phyloP scores from a whole-genome alignment of 2,888 invertebrate genomes.

The Hirtodrosophila duncani region DNA sequence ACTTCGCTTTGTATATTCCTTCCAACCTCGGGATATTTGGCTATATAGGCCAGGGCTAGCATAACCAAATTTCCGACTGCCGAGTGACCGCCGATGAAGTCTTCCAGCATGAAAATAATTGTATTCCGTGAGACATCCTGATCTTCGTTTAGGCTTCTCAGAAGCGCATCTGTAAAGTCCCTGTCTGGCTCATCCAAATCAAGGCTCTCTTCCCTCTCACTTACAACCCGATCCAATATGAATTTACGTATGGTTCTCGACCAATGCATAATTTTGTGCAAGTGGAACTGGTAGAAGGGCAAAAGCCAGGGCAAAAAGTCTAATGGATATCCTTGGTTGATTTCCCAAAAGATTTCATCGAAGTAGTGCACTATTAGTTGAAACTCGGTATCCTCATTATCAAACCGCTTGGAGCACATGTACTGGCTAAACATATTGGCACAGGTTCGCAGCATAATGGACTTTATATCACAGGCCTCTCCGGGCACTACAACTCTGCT shows the following conservation, averaged over 20 bases:
- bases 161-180: conserved; percentile 88
- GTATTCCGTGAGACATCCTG: conserved; percentile 83
- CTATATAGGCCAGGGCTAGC: conserved; percentile 85
- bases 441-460: conserved; percentile 84
- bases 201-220: conserved; percentile 76
- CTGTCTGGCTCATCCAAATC: conserved; percentile 82
- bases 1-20: conserved; percentile 84
- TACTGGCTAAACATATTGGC: conserved; percentile 91
- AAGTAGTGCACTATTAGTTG: conserved; percentile 84
- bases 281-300: conserved; percentile 84
- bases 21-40: conserved; percentile 83
- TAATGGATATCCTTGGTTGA: conserved; percentile 91
- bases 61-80: conserved; percentile 91
- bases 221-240: conserved; percentile 85
- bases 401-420: conserved; percentile 88
- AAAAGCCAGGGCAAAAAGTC: conserved; percentile 90
- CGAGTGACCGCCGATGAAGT: conserved; percentile 91
- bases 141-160: conserved; percentile 84
- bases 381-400: conserved; percentile 85
- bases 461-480: conserved; percentile 82
- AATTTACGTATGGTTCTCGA: conserved; percentile 84
- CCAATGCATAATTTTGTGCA: conserved; percentile 84
- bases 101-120: conserved; percentile 89
- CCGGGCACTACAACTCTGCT: conserved; percentile 76
- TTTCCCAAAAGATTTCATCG: conserved; percentile 93